phyloP scores from a whole-genome alignment of 2,797 vertebrate species.

The Heterohyrax brucei region DNA sequence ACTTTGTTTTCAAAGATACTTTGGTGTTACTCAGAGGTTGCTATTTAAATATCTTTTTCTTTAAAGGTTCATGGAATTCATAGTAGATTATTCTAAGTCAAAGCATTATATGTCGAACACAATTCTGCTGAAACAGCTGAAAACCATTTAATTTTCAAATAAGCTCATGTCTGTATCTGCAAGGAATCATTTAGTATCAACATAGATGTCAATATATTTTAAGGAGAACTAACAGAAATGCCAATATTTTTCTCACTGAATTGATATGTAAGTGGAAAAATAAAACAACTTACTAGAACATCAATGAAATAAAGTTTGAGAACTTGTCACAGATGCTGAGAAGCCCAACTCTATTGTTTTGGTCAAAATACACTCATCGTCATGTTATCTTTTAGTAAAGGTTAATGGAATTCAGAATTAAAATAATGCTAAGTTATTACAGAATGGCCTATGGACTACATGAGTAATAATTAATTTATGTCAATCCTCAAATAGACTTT shows the following conservation, averaged over 20 bases:
- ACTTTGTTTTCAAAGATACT: not conserved
- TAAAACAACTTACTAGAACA: slow-evolving; percentile 9
- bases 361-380: slow-evolving; percentile 1
- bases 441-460: not conserved
- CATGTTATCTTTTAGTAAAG: not conserved
- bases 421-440: not conserved
- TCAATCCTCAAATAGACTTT: not conserved
- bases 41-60: not conserved
- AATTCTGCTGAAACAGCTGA: not conserved
- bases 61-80: not conserved
- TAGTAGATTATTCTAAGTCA: not conserved
- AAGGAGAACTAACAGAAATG: slow-evolving; percentile 20
- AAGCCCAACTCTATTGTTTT: not conserved
- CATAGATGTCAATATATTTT: not conserved
- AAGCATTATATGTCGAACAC: not conserved
- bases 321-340: not conserved
- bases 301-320: not conserved
- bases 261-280: slow-evolving; percentile 18
- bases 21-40: not conserved
- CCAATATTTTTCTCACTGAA: slow-evolving; percentile 16
- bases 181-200: slow-evolving; percentile 31
- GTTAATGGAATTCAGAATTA: slow-evolving; percentile 26
- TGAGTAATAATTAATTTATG: not conserved
- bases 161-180: not conserved
- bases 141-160: slow-evolving; percentile 47